Conservation (phyloP, 2,797 vertebrate genomes). For the Gallinago stenura region DNA sequence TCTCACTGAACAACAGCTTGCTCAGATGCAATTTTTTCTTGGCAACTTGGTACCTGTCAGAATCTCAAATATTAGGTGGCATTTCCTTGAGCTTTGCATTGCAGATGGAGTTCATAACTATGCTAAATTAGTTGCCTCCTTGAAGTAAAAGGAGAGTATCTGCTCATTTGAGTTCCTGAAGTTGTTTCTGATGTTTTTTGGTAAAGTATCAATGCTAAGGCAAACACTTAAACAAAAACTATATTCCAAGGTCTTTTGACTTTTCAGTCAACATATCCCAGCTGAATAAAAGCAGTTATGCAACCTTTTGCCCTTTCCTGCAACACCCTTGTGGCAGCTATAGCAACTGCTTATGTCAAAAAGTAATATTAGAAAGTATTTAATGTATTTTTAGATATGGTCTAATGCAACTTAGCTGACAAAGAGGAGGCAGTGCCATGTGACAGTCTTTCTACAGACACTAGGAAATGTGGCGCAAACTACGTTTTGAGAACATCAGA, state of each 20-base stretch:
- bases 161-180: background rate
- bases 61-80: background rate
- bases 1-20: background rate
- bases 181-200: background rate
- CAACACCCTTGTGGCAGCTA: conserved; percentile 4
- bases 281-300: background rate
- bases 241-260: background rate
- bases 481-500: background rate
- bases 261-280: background rate
- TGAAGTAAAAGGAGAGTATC: background rate
- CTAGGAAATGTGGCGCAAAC: background rate
- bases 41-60: background rate
- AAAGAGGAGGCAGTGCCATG: background rate
- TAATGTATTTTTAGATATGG: conserved; percentile 59
- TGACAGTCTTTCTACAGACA: background rate
- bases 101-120: background rate
- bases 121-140: background rate
- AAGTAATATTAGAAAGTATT: conserved; percentile 53
- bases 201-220: background rate
- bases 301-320: background rate
- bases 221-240: background rate
- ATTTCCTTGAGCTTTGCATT: background rate
- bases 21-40: background rate
- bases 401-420: conserved; percentile 40
- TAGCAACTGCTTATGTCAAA: conserved; percentile 36